These are phyloP conservation scores for Halcyon malimbica DNA, from an alignment of 2,113 vertebrate species.

Conservation along the genomic window DNA sequence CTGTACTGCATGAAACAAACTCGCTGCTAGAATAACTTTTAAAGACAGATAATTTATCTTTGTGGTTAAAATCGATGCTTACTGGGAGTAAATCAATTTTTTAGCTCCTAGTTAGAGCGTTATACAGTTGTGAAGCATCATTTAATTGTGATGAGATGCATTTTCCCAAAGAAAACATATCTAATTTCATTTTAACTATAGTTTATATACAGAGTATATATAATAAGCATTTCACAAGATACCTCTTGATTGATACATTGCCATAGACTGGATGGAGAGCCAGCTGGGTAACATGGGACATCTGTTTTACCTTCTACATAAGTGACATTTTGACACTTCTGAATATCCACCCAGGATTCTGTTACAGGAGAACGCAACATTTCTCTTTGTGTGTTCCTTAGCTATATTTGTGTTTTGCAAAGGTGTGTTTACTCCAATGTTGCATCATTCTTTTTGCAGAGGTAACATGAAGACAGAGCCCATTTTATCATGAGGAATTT, in stretches of 20 bases:
- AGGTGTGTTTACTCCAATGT: neutral
- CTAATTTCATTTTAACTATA: neutral
- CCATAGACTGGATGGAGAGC: neutral
- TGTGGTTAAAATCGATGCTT: neutral
- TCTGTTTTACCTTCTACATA: neutral
- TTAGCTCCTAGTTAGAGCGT: neutral
- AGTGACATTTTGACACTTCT: neutral
- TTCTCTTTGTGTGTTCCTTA: neutral
- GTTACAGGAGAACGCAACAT: neutral
- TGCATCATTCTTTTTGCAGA: neutral
- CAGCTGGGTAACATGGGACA: neutral
- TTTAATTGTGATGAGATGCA: neutral
- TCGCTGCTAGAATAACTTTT: neutral
- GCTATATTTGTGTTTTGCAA: neutral
- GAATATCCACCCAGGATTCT: neutral
- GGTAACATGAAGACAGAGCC: neutral
- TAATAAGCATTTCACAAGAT: neutral
- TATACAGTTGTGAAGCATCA: neutral
- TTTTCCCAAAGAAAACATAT: neutral
- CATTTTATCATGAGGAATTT: neutral
- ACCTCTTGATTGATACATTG: neutral
- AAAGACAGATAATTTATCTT: neutral
- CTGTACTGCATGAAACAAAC: rapidly evolving
- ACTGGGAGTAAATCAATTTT: neutral
- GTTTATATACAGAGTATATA: neutral